Conservation (phyloP, 2,113 vertebrate species). For the Myrmecophaga tridactyla region DNA sequence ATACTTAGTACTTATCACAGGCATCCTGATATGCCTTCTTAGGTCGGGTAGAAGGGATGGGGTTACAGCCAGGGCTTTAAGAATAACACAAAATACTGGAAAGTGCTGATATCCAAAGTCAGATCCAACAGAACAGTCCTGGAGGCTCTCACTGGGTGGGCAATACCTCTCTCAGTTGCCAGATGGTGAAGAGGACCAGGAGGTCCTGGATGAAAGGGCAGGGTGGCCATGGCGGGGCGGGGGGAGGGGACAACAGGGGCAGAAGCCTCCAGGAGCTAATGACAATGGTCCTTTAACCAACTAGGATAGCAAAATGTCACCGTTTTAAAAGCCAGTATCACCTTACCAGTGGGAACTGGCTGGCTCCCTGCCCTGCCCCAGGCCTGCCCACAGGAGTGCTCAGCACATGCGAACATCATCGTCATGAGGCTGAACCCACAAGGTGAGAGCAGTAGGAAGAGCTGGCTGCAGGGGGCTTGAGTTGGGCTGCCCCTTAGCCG, state of each 20-base stretch:
- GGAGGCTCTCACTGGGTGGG: neutral
- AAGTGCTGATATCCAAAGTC: neutral
- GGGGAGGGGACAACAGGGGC: no score
- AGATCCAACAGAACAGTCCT: neutral
- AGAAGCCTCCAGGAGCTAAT: neutral
- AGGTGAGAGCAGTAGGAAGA: neutral
- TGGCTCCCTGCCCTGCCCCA: neutral
- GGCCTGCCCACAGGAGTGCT: neutral
- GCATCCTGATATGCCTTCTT: neutral
- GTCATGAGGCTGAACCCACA: neutral
- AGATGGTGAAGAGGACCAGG: neutral
- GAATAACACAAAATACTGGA: neutral
- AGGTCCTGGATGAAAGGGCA: neutral
- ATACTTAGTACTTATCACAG: neutral
- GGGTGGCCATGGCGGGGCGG: neutral
- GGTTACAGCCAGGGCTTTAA: neutral
- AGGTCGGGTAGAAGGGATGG: neutral
- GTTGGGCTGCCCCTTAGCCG: neutral
- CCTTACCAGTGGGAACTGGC: neutral
- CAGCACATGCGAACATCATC: neutral
- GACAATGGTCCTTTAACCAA: neutral
- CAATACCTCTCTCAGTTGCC: neutral
- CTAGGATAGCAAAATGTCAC: neutral
- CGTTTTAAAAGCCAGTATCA: neutral
- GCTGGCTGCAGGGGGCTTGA: neutral